phyloP scores from a whole-genome alignment of 2,797 vertebrate species.

The Myoxocephalus aenaeus region DNA sequence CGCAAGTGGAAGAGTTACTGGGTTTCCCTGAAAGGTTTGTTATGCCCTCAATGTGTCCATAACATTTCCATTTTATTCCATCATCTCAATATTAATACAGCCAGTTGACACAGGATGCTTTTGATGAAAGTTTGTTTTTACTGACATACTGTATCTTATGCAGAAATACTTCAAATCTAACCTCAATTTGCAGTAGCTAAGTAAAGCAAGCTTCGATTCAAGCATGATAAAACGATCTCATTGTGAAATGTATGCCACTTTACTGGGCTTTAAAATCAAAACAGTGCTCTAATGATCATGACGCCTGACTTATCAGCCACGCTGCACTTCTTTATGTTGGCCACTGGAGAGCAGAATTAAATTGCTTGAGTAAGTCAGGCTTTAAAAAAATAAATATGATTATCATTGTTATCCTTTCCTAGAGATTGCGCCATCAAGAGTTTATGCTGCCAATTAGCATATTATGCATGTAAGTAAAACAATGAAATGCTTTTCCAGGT shows the following conservation, averaged over 20 bases:
- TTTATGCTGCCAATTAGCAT: constrained; percentile 11
- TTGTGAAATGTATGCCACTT: constrained; percentile 23
- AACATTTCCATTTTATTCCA: constrained; percentile 21
- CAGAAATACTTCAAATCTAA: constrained; percentile 12
- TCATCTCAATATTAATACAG: neutral
- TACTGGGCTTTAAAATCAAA: constrained; percentile 34
- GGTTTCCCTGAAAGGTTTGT: constrained; percentile 96
- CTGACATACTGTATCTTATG: neutral
- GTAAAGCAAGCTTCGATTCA: constrained; percentile 22
- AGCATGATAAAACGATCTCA: constrained; percentile 3
- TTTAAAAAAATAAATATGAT: neutral
- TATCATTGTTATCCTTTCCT: neutral
- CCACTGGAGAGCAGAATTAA: constrained; percentile 85
- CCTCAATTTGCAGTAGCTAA: neutral
- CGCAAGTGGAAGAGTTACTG: constrained; percentile 99
- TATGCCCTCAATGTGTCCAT: neutral
- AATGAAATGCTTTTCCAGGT: constrained; percentile 77
- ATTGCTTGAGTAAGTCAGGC: constrained; percentile 59
- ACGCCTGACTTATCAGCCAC: constrained; percentile 23
- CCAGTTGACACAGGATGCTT: neutral
- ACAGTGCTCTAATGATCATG: constrained; percentile 20
- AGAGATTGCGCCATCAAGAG: neutral
- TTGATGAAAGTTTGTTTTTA: constrained; percentile 4
- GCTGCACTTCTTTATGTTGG: constrained; percentile 78
- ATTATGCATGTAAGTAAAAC: neutral